A percentile compares a stretch with the other conserved stretches of the same genome.
These are phyloP conservation scores for Heliocidaris tuberculata DNA, from an alignment of 35 echinoderm and acorn worm species.

Conservation along the genomic window DNA sequence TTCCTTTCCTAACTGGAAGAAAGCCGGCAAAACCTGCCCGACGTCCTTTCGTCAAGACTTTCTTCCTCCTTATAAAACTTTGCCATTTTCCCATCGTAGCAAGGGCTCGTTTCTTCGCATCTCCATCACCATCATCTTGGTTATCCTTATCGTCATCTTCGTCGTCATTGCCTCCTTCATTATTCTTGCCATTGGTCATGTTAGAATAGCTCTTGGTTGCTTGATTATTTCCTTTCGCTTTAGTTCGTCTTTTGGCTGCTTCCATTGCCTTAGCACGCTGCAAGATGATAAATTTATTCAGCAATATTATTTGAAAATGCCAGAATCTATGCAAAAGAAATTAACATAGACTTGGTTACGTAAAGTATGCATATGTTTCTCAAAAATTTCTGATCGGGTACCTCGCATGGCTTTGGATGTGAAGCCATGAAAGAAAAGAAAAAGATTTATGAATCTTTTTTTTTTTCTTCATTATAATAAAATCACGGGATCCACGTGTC, in stretches of 20 bases:
- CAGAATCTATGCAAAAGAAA: too few relatives aligned
- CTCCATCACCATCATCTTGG: background rate
- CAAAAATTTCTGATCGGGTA: too few relatives aligned
- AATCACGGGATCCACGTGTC: too few relatives aligned
- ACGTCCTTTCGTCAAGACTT: background rate
- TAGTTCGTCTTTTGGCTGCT: conserved; percentile 18
- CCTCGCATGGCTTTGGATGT: too few relatives aligned
- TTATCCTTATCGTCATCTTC: background rate
- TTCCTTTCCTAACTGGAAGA: background rate
- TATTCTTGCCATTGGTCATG: background rate
- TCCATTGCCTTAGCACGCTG: background rate
- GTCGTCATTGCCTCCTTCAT: background rate
- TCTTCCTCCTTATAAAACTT: background rate
- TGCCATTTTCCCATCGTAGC: conserved; percentile 23
- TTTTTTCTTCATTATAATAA: too few relatives aligned
- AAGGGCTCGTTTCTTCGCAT: background rate
- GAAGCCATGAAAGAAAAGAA: too few relatives aligned
- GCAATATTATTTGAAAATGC: too few relatives aligned
- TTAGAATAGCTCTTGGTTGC: background rate
- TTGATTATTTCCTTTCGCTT: background rate
- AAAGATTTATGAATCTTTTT: too few relatives aligned
- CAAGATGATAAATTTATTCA: background rate
- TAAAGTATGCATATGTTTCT: too few relatives aligned
- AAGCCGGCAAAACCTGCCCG: background rate
- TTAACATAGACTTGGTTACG: too few relatives aligned